Evolutionary conservation across 2,797 vertebrate species (phyloP).

Genomic region (Antrozous pallidus): DNA sequence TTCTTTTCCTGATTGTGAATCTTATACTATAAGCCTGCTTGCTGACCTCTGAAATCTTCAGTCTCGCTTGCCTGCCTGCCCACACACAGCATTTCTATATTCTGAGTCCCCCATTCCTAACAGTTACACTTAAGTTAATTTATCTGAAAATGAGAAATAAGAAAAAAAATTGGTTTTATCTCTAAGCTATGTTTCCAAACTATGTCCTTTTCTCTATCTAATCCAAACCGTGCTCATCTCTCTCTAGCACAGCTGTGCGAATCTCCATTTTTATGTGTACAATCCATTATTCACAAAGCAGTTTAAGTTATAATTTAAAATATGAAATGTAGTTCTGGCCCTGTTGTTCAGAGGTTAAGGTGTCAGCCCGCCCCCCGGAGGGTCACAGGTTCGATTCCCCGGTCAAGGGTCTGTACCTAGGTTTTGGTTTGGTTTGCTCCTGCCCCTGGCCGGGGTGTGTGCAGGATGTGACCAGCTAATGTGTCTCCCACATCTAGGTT

Average conservation of each 20-base stretch:
- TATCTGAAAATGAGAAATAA: constrained; percentile 14
- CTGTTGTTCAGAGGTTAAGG: no score
- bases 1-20: background rate
- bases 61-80: background rate
- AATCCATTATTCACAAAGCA: background rate
- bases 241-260: background rate
- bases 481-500: no score
- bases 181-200: background rate
- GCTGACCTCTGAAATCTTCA: background rate
- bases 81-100: background rate
- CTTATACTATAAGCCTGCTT: background rate
- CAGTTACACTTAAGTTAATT: background rate
- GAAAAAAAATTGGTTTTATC: background rate
- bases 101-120: background rate
- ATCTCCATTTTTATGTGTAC: background rate
- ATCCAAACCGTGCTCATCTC: background rate
- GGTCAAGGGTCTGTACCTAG: no score
- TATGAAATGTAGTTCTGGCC: background rate
- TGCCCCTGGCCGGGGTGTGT: no score
- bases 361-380: no score
- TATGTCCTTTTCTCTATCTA: background rate
- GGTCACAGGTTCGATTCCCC: no score
- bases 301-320: constrained; percentile 23
- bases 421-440: no score
- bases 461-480: no score